Evolutionary conservation across 2,113 vertebrate species (phyloP).

Genomic region (Phylloscopus trochiloides): DNA sequence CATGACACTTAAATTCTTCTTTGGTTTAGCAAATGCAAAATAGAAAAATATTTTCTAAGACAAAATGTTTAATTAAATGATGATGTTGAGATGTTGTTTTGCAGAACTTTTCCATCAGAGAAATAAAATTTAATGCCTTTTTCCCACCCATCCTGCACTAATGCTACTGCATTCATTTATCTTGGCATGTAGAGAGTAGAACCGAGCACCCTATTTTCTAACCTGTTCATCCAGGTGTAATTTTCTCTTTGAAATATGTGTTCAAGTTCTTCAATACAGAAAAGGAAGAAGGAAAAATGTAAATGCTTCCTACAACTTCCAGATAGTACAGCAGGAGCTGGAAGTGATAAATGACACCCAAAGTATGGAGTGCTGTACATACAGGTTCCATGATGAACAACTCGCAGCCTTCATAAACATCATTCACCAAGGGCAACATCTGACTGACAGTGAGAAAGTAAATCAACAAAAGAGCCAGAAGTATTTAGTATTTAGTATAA

Average conservation of each 20-base stretch:
- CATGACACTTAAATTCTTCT: neutral
- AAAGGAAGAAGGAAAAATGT: neutral
- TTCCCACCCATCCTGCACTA: accelerated
- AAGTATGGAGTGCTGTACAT: neutral
- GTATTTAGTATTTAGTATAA: neutral
- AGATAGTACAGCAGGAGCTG: neutral
- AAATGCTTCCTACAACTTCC: neutral
- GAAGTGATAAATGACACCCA: neutral
- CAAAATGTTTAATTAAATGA: neutral
- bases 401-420: neutral
- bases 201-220: neutral
- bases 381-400: neutral
- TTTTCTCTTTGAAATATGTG: neutral
- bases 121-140: neutral
- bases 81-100: neutral
- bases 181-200: neutral
- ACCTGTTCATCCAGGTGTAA: neutral
- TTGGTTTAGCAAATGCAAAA: neutral
- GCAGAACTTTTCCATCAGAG: neutral
- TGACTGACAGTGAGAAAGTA: neutral
- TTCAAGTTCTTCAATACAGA: neutral
- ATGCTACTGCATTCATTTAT: neutral
- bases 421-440: neutral
- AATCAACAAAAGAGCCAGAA: neutral
- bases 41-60: neutral